Evolutionary conservation across 1,140 invertebrate species (phyloP), one percentile per base, ranked within the genome.

Genomic region (Atopsyche davidsoni): DNA sequence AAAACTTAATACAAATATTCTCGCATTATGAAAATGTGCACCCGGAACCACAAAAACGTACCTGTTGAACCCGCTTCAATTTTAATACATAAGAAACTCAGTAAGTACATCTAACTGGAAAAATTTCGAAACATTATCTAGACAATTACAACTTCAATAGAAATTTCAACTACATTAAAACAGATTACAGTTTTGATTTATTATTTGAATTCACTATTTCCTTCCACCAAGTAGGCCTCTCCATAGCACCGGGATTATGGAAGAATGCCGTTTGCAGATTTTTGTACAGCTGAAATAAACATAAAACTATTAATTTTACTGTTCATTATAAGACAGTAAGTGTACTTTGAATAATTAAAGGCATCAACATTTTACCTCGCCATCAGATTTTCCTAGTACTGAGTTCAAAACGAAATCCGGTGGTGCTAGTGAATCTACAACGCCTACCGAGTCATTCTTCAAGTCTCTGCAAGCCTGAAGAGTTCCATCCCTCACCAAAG

Each of bases 321-420:
- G n/a, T 64, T 71, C 63, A 60, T 16, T 76, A 76, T 9, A 75
- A 58, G 11, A 62, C 56, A 19, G 59, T 45, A 10, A 70, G 53
- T 59, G 75, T 66, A 56, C 68, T 75, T 32, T 76, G 68, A 70
- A 21, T 4, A 41, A 19, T 21, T 41, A 6, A 41, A 18, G 4
- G 22, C 16, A 18, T 23, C 6, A 21, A 14, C 10, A 46, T 42
- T 62, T 64, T 66, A 92, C 87, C 68, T 89, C 73, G 54, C 90
- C 90, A 76, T 93, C 87, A 2, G 86, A 78, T 63, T 77, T 79
- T 34, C 87, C 89, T n/a, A 93, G 70, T 19, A 85, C 79, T n/a
- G 89, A 93, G 64, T 89, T 86, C 6, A 93, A 60, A 25, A 90
- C 77, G 63, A 84, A 87, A 69, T 89, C 86, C 35, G 84, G 79